Evolutionary conservation across 1,140 invertebrate genomes (phyloP), one percentile per base, ranked within the genome.

Genomic region (Orussus abietinus): DNA sequence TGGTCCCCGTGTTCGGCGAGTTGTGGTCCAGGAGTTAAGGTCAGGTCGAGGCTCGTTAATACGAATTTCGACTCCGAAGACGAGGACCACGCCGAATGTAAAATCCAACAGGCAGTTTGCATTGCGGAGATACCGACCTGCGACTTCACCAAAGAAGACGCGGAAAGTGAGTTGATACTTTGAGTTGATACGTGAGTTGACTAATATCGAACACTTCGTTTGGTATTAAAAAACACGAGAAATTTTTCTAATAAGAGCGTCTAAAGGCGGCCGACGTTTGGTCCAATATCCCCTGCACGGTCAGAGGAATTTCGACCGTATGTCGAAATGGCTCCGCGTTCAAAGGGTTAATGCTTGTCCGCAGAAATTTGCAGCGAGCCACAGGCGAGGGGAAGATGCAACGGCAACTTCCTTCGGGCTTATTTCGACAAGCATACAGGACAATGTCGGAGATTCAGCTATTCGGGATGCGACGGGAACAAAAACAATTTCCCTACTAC

Each of bases 391-490:
- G 86, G 85, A 10, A 75, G 72, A 1, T 90, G 87, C 54, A 74
- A 80, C 4, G 81, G 79, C 4, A 80, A 80, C 48, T 79, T 83
- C 33, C 70, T 76, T 36, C 75, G 82, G 13, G 86, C 79, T 75
- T 88, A 86, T 59, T 93, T 86, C 57, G 82, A 92, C 53, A 69
- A 72, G 10, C 57, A 72, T 1, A 74, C 73, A 5, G 75, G 75
- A 39, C 77, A 76, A 31, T 93, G 90, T 59, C 69, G 76, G 36
- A 70, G 81, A 12, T 92, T 92, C 58, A 77, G 74, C 39, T 91
- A 85, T 53, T 80, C 81, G 29, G 87, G 88, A 32, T 92, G 90
- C 57, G 71, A 80, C 28, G 83, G 80, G 0, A 89, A 88, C 55
- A 70, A 72, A 41, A 90, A 90, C 60, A 88, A 87, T 55, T 90